Evolutionary conservation across 2,888 invertebrate species (phyloP).

Genomic region (Troides helena): DNA sequence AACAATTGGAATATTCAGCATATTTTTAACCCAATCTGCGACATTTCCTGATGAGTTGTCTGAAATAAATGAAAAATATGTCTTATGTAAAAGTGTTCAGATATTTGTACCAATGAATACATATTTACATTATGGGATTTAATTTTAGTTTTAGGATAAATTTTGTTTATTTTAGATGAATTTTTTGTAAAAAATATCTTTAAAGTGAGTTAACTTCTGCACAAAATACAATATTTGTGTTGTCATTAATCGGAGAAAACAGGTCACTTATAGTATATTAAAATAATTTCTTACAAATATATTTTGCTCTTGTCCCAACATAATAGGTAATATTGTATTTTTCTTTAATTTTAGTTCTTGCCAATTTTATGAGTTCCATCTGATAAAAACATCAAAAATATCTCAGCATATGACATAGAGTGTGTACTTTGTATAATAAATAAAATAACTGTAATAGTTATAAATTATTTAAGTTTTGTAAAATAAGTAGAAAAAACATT

Average conservation of each 20-base stretch:
- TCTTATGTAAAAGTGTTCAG: background rate
- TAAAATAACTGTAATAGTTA: too few species aligned
- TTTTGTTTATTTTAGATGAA: too few species aligned
- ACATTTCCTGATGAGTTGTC: slow-evolving; percentile 61
- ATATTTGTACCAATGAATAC: too few species aligned
- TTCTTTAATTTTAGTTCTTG: slow-evolving; percentile 42
- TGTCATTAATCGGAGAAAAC: too few species aligned
- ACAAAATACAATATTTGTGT: too few species aligned
- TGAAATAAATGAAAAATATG: slow-evolving; percentile 12
- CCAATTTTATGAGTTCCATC: slow-evolving; percentile 59
- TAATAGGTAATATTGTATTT: slow-evolving; percentile 49
- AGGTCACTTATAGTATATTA: background rate
- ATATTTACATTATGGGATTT: too few species aligned
- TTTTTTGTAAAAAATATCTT: too few species aligned
- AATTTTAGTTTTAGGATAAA: too few species aligned
- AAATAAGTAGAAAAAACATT: too few species aligned
- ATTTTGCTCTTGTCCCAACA: slow-evolving; percentile 51
- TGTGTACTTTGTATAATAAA: too few species aligned
- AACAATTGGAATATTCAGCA: slow-evolving; percentile 64
- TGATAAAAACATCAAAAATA: slow-evolving; percentile 35
- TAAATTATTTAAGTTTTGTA: too few species aligned
- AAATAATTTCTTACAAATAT: slow-evolving; percentile 52
- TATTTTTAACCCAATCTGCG: slow-evolving; percentile 69
- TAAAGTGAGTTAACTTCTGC: too few species aligned
- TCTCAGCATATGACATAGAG: background rate